phyloP scores from a whole-genome alignment of 2,113 vertebrate genomes.

The Cochlearius cochlearius region DNA sequence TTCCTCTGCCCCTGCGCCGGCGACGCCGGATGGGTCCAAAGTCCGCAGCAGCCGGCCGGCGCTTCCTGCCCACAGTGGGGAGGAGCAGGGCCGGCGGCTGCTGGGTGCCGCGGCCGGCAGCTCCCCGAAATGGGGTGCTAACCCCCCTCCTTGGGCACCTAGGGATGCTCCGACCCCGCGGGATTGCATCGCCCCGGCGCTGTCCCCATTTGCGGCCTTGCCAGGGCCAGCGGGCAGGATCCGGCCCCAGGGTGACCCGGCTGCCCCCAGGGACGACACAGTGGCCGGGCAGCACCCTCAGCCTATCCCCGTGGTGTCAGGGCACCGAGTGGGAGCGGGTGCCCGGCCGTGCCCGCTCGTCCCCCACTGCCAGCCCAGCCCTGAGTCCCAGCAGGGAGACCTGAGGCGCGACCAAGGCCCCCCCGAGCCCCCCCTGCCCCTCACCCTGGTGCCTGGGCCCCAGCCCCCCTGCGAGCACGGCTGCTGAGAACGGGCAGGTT shows the following conservation, averaged over 20 bases:
- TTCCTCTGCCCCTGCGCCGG: not conserved
- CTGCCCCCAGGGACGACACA: fast-evolving
- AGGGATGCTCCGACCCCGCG: fast-evolving
- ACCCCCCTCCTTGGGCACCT: fast-evolving
- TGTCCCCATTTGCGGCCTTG: fast-evolving
- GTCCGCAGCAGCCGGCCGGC: not conserved
- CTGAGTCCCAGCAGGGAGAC: too few relatives aligned
- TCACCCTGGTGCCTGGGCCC: not conserved
- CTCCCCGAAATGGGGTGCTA: not conserved
- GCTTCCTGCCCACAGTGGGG: not conserved
- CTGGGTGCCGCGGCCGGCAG: not conserved
- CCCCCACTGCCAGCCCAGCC: not conserved
- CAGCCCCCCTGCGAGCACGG: fast-evolving
- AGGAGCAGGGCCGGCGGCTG: not conserved
- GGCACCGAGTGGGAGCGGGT: not conserved
- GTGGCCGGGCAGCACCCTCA: not conserved
- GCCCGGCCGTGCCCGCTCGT: fast-evolving
- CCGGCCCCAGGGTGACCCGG: not conserved
- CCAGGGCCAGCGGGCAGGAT: not conserved
- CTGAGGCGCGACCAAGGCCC: not conserved
- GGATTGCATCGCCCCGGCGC: not conserved
- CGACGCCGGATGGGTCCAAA: not conserved
- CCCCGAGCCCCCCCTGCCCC: fast-evolving
- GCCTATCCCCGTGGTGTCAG: not conserved
- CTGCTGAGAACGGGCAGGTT: not conserved